Base-by-base conservation (phyloP, 2,113 vertebrate genomes). In the Scopus umbretta region DNA sequence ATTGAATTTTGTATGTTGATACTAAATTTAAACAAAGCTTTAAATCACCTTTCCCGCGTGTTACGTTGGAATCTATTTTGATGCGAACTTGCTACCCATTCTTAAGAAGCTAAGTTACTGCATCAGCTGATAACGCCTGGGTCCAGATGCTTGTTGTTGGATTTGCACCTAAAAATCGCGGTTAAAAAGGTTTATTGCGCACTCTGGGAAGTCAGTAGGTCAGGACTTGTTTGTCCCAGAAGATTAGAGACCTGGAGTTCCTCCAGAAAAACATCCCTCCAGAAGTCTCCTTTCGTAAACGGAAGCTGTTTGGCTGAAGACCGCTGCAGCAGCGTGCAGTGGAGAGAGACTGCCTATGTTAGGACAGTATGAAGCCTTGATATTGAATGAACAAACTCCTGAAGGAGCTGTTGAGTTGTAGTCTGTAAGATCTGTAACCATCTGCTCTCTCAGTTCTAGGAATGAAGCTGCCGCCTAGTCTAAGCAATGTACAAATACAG, bases 291-390 rank as follows among this genome's bases (percentile, higher is more conserved):
- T 63, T 75, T 88, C 6, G 3, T 63, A 59, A 67, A 21, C 30
- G 12, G 47, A 58, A 66, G 29, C 45, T 81, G 7, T 73, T 81
- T 32, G 36, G 23, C n/a, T 90, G 84, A 55, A 38, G 52, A 40
- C 10, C 55, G 42, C 73, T 1, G 0, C 26, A 27, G 43, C 43
- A 43, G 34, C 10, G 26, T 17, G 30, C 0, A 0, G 16, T 45
- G 47, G 30, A n/a, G 43, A 45, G 50, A 59, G 10, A 10, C 45
- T 87, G 38, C 38, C 15, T 55, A 0, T 17, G 5, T 40, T 78
- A 38, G 3, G 36, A 12, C 25, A 61, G 5, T 30, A 8, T 59
- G 63, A 92, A 85, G 25, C 56, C 23, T 85, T 55, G 63, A 10
- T 2, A 9, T 32, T 79, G 42, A 30, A n/a, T 55, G 73, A 67